Percentiles rank a stretch among this genome's conserved stretches.
Evolutionary conservation across 2,888 invertebrate species (phyloP).

Genomic region (Coenonympha glycerion): DNA sequence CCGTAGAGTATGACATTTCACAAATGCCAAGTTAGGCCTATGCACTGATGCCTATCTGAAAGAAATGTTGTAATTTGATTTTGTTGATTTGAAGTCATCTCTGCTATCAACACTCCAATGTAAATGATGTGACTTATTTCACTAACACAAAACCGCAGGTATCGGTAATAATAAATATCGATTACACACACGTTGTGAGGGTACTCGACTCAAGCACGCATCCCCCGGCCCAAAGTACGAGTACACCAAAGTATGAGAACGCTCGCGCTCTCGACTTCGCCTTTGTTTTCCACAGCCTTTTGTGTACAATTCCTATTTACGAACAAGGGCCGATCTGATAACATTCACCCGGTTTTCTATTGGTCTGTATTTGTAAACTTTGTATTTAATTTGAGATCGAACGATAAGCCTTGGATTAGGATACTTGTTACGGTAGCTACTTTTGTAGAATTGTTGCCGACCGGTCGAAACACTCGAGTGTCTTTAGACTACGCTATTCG

Average conservation of each 20-base stretch:
- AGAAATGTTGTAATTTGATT: no score
- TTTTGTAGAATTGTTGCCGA: slow-evolving; percentile 19
- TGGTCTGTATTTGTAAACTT: slow-evolving; percentile 27
- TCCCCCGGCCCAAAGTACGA: no score
- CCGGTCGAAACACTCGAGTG: slow-evolving; percentile 20
- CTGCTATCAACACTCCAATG: no score
- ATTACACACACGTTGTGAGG: slow-evolving; percentile 45
- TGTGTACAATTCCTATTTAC: slow-evolving; percentile 32
- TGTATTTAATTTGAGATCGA: slow-evolving; percentile 32
- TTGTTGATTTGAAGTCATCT: no score
- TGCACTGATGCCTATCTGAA: no score
- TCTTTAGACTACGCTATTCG: slow-evolving; percentile 20
- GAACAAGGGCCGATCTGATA: slow-evolving; percentile 28
- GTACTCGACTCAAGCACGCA: slow-evolving; percentile 39
- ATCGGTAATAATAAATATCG: slow-evolving; percentile 52
- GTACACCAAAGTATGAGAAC: slow-evolving; percentile 34
- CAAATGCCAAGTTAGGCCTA: no score
- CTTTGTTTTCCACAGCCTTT: slow-evolving; percentile 34
- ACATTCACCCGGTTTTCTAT: slow-evolving; percentile 17
- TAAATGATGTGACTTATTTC: slow-evolving; percentile 11
- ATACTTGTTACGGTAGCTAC: slow-evolving; percentile 16
- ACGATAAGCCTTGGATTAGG: slow-evolving; percentile 25
- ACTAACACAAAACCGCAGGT: slow-evolving; percentile 15
- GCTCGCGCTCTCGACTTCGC: slow-evolving; percentile 34
- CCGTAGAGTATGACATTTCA: no score